Evolutionary conservation across 1,140 invertebrate genomes (phyloP), one percentile per base, ranked within the genome.

Genomic region (Brachionus paranguensis): DNA sequence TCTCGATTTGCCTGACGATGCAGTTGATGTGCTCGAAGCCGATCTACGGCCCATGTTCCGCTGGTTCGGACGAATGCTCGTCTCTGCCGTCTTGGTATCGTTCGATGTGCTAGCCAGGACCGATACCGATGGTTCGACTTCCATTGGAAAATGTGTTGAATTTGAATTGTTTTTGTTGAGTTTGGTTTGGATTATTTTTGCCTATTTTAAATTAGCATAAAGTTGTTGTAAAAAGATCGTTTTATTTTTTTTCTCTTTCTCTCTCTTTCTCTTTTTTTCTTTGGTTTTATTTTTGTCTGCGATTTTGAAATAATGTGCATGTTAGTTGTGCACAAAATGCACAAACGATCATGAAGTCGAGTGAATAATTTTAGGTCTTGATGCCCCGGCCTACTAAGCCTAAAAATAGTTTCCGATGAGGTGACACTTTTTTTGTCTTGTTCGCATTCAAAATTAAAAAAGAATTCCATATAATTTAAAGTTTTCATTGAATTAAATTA

Each of bases 201-300:
- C 45, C 72, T 50, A 76, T 76, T 27, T 50, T 50, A 76, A 50
- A 76, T 76, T 76, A 76, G 72, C 72, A 76, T 76, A 76, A 76
- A 76, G 45, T 72, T 72, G 68, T 72, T 72, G 33, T 41, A 72
- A 72, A 72, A 72, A 70, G 29, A 72, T 72, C 68, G 68, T 72
- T 72, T 72, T 72, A 41, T 45, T 72, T 47, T 72, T 24, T 72
- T 10, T 72, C 41, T 72, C 41, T 43, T 24, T 43, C 17, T 72
- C 14, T 72, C 41, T 72, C 41, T 43, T 24, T 43, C 17, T 33
- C n/a, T 33, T 37, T 37, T 7, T 37, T 37, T 37, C 1, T 37
- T 37, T 37, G 5, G 37, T 33, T 72, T 72, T 14, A 72, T 33
- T 27, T 43, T 37, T 72, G n/a, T 72, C 68, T 72, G 68, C 10